Base-by-base conservation (phyloP, 2,888 invertebrate species). In the Pyrgus malvae region DNA sequence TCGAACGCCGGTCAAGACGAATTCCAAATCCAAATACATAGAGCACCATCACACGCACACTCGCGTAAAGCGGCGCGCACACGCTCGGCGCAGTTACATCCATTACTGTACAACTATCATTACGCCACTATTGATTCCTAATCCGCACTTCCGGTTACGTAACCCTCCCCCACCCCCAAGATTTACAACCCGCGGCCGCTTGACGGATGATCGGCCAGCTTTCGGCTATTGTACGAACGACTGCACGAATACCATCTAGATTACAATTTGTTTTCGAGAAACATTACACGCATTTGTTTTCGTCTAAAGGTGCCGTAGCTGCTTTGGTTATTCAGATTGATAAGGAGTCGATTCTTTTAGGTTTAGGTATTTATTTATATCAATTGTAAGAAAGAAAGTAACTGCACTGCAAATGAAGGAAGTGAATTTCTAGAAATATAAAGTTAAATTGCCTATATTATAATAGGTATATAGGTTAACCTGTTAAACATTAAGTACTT, bases 61-160 rank as follows among this genome's bases (percentile, higher is more conserved):
- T 7, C 23, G 14, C 14, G 3, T 14, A 12, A 12, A 11, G 16
- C 44, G 49, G 67, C 75, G 81, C 84, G 79, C 82, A 78, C 67
- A 48, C 74, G 66, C 70, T 72, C 80, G 76, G 85, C 86, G 85
- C 86, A 83, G 77, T 81, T 74, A 75, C 69, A 65, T 61, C 83
- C 78, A 83, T 82, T 83, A 80, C 85, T 76, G 77, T 79, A 82
- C 87, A 89, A 89, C 89, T 89, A 89, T 89, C 87, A 89, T 89
- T 89, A 88, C 83, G 72, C 79, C 86, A 90, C 89, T 90, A 90
- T 90, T 88, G 89, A 90, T 90, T 89, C 89, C 89, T 90, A 90
- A 90, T 89, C 89, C 88, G 89, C 89, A 89, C 89, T 89, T 89
- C 89, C 89, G 86, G 86, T 88, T 88, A 87, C 87, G 87, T 82